Conservation (phyloP, 2,797 vertebrate genomes). For the Acipenser ruthenus region DNA sequence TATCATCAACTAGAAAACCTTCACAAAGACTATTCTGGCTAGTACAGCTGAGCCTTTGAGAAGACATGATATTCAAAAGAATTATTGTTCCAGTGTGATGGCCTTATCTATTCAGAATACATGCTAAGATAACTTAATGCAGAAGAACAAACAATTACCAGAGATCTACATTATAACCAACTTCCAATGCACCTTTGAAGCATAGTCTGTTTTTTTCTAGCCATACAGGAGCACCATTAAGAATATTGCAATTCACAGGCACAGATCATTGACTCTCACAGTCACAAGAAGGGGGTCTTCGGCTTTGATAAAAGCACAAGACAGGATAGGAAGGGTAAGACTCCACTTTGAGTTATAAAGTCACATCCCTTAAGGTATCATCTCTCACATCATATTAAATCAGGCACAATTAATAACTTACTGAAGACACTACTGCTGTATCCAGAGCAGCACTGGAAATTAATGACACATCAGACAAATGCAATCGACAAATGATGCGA, state of each 20-base stretch:
- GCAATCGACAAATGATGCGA: conserved; percentile 54
- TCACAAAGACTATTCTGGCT: too few relatives aligned
- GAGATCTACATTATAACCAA: conserved; percentile 30
- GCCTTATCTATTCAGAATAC: conserved; percentile 29
- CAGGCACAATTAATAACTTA: conserved; percentile 62
- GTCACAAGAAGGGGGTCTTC: not conserved
- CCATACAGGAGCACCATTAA: conserved; percentile 39
- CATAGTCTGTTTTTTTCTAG: conserved; percentile 15
- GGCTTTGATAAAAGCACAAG: conserved; percentile 2
- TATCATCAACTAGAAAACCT: too few relatives aligned
- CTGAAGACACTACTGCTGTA: conserved; percentile 53
- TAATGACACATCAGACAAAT: conserved; percentile 58
- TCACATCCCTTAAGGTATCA: conserved; percentile 54
- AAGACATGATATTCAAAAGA: conserved; percentile 12
- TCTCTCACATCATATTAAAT: conserved; percentile 55
- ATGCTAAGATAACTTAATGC: conserved; percentile 10
- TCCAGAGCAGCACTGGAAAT: conserved; percentile 57
- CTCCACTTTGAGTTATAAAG: conserved; percentile 35
- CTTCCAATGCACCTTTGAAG: conserved; percentile 18
- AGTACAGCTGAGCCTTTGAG: too few relatives aligned
- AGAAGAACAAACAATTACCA: conserved; percentile 29
- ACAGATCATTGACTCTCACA: not conserved
- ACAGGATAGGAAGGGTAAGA: conserved; percentile 1
- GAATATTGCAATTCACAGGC: conserved; percentile 53
- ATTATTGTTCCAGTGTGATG: conserved; percentile 32